Conservation (phyloP, 2,797 vertebrate genomes). For the Scolopax bukidnonensis region DNA sequence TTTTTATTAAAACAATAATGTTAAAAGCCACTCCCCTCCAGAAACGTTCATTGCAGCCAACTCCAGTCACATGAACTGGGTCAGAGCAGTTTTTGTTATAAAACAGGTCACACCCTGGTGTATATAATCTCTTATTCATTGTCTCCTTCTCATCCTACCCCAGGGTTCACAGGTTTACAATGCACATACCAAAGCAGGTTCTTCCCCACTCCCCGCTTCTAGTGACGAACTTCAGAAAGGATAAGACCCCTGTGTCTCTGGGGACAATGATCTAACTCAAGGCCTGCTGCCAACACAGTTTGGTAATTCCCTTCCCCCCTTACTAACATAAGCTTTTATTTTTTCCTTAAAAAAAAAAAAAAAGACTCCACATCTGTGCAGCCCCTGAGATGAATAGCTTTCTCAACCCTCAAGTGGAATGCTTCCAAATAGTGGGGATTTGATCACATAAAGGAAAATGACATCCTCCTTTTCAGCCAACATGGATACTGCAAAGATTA, state of each 20-base stretch:
- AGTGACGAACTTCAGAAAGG: not conserved
- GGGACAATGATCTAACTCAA: slow-evolving; percentile 43
- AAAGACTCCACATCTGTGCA: not conserved
- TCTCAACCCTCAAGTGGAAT: not conserved
- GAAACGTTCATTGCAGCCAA: not conserved
- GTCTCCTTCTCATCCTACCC: not conserved
- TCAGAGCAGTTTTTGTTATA: slow-evolving; percentile 2
- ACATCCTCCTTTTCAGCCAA: not conserved
- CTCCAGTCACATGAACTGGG: not conserved
- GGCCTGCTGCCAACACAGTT: slow-evolving; percentile 21
- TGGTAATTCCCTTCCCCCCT: not conserved
- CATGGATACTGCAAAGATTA: not conserved
- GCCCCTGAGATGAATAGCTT: not conserved
- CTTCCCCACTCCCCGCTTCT: not conserved
- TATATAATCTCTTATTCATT: not conserved
- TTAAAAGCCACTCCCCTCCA: not conserved
- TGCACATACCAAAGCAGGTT: not conserved
- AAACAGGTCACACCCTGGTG: slow-evolving; percentile 37
- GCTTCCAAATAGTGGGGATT: not conserved
- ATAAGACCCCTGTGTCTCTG: not conserved
- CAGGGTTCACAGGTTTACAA: not conserved
- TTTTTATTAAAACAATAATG: not conserved
- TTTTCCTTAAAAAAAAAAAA: not conserved
- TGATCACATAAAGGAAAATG: not conserved
- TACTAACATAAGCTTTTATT: not conserved